Conservation (phyloP, 2,113 vertebrate species). For the Mesocricetus auratus region DNA sequence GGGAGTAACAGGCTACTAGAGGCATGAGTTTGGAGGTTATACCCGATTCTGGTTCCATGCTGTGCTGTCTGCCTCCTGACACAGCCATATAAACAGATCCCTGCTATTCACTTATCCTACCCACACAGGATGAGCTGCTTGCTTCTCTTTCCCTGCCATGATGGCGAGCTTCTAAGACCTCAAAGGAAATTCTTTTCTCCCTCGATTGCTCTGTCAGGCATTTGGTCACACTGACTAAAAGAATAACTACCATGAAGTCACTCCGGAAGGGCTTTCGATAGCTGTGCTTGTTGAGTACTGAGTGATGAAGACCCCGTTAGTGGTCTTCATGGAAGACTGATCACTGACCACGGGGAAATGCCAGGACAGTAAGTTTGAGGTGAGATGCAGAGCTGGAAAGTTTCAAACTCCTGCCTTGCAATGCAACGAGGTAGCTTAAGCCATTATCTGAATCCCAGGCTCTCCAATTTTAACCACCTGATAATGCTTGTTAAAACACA, state of each 20-base stretch:
- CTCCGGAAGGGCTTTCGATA: too few species aligned
- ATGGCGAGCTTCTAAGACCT: not conserved
- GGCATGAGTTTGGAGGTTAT: not conserved
- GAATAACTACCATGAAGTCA: not conserved
- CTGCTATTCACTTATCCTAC: not conserved
- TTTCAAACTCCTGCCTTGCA: not conserved
- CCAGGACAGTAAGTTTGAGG: not conserved
- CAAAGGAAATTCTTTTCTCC: not conserved
- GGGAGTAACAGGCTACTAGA: not conserved
- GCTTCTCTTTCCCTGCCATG: not conserved
- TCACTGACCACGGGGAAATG: not conserved
- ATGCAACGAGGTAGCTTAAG: not conserved
- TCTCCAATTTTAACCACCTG: not conserved
- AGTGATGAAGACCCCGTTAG: not conserved
- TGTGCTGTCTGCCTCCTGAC: not conserved
- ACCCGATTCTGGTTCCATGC: not conserved
- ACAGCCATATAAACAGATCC: not conserved
- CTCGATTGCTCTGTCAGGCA: not conserved
- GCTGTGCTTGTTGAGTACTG: not conserved
- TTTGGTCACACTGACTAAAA: not conserved
- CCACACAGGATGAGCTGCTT: not conserved
- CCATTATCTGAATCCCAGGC: not conserved
- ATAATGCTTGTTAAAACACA: slow-evolving; percentile 4
- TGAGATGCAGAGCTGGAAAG: not conserved
- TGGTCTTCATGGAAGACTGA: not conserved